These are phyloP conservation scores for Drosophila mayaguana DNA, from an alignment of 2,888 invertebrate genomes.

Conservation along the genomic window DNA sequence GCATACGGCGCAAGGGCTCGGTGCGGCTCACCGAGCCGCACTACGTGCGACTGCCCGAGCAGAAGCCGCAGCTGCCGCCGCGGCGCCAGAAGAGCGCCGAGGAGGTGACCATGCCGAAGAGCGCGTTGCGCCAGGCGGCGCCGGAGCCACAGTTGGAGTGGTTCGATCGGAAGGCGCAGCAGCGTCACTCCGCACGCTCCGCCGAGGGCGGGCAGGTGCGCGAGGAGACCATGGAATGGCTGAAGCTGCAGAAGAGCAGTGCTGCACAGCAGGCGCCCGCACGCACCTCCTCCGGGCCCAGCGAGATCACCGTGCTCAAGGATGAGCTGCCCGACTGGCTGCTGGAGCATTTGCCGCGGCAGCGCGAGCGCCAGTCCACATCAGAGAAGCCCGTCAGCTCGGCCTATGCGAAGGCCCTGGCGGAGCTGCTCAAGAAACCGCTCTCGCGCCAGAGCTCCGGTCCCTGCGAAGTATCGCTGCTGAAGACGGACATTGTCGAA, in stretches of 20 bases:
- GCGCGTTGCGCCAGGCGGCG: conserved; percentile 66
- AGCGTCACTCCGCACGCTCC: conserved; percentile 85
- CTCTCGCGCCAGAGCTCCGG: conserved; percentile 84
- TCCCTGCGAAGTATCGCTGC: conserved; percentile 83
- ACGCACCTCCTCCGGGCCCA: conserved; percentile 85
- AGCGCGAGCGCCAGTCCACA: conserved; percentile 79
- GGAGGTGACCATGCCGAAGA: conserved; percentile 75
- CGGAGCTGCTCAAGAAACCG: conserved; percentile 84
- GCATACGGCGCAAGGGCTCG: conserved; percentile 82
- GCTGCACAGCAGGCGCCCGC: conserved; percentile 68
- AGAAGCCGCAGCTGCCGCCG: conserved; percentile 64
- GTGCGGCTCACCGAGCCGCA: conserved; percentile 73
- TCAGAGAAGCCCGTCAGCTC: conserved; percentile 73
- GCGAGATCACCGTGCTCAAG: conserved; percentile 84
- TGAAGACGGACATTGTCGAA: conserved; percentile 85
- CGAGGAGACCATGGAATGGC: conserved; percentile 84
- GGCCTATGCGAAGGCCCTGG: conserved; percentile 83
- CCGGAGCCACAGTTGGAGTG: conserved; percentile 82
- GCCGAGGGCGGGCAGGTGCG: conserved; percentile 84
- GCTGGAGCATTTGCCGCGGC: conserved; percentile 83
- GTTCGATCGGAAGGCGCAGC: conserved; percentile 85
- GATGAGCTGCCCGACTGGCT: conserved; percentile 85
- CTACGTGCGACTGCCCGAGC: conserved; percentile 66
- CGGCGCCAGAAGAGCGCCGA: conserved; percentile 68
- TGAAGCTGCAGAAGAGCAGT: conserved; percentile 75